Percentiles rank a stretch among this genome's conserved stretches.
phyloP scores from a whole-genome alignment of 2,888 invertebrate genomes.

The Lamellibrachia columna region DNA sequence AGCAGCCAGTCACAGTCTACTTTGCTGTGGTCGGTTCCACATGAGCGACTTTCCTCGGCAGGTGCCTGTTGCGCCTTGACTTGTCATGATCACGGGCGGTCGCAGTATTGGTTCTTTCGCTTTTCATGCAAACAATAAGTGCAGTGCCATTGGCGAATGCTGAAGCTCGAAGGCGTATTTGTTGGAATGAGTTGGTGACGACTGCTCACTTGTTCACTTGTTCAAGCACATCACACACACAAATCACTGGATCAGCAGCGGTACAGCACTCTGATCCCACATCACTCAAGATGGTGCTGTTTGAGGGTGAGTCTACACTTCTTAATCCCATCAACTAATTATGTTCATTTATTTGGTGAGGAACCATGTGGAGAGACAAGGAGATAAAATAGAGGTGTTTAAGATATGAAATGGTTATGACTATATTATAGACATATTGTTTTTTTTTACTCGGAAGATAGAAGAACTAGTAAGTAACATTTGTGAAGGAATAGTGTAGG shows the following conservation, averaged over 20 bases:
- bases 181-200: not conserved
- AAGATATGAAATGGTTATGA: no score
- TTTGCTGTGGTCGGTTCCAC: not conserved
- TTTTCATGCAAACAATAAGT: conserved; percentile 2
- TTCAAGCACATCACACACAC: not conserved
- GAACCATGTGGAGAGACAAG: not conserved
- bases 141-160: not conserved
- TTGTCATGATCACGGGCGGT: not conserved
- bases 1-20: not conserved
- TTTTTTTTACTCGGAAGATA: no score
- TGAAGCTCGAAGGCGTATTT: not conserved
- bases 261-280: not conserved
- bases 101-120: not conserved
- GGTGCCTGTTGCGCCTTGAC: not conserved
- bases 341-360: not conserved
- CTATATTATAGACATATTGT: no score
- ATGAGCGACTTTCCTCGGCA: not conserved
- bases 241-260: not conserved
- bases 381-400: no score
- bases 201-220: not conserved
- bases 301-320: not conserved
- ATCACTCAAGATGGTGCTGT: not conserved
- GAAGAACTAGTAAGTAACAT: no score
- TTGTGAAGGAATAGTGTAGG: no score
- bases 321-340: not conserved